phyloP scores from a whole-genome alignment of 2,797 vertebrate genomes.

The Furcifer pardalis region DNA sequence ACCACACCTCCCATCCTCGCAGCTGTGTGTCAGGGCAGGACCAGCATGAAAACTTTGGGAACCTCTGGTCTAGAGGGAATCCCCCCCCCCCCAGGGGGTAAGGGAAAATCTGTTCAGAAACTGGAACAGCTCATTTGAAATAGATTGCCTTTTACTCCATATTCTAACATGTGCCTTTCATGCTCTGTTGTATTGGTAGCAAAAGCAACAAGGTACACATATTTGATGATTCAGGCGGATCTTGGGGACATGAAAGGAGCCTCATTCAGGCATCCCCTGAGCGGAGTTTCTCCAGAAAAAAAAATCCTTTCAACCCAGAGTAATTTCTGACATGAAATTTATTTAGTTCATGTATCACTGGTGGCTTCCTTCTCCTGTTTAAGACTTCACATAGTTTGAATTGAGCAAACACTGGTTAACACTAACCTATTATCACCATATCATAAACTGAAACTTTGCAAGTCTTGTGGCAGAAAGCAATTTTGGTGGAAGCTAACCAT shows the following conservation, averaged over 20 bases:
- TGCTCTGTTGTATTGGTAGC: neutral
- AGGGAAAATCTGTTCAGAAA: neutral
- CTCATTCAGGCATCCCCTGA: too few relatives aligned
- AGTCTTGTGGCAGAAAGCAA: too few relatives aligned
- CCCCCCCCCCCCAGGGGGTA: slow-evolving; percentile 17
- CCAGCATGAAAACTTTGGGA: too few relatives aligned
- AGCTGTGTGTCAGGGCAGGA: too few relatives aligned
- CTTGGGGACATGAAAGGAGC: too few relatives aligned
- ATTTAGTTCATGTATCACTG: neutral
- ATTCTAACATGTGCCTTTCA: neutral
- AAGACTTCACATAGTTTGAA: neutral
- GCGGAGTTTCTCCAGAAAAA: too few relatives aligned
- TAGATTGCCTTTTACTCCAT: slow-evolving; percentile 1
- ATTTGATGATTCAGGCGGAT: neutral
- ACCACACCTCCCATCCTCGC: too few relatives aligned
- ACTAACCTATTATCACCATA: neutral
- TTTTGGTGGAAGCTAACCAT: too few relatives aligned
- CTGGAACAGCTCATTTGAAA: neutral
- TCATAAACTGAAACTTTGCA: neutral
- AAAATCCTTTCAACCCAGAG: too few relatives aligned
- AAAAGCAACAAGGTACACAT: neutral
- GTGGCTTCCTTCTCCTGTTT: neutral
- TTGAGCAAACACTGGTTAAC: neutral
- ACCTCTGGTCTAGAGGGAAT: neutral
- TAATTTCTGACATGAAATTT: too few relatives aligned